Percentiles rank a stretch among this genome's conserved stretches.
Conservation (phyloP, 2,888 invertebrate genomes). For the Eupsilia transversa region DNA sequence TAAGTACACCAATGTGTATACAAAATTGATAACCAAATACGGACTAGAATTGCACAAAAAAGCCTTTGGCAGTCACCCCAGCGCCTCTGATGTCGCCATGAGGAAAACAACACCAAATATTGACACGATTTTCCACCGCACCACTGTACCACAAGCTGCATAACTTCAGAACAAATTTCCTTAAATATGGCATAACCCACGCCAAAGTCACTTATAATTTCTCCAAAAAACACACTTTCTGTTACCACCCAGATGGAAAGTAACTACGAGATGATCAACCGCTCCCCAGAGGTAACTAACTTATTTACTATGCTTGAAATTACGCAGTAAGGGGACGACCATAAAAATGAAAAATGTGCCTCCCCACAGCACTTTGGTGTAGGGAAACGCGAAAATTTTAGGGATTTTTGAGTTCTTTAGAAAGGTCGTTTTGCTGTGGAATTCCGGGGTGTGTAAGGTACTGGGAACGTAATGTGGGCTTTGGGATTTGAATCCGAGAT, state of each 20-base stretch:
- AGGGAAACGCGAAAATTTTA: conserved; percentile 4
- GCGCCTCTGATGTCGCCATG: not conserved
- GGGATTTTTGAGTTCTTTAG: conserved; percentile 33
- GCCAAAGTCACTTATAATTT: conserved; percentile 8
- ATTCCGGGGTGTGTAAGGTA: conserved; percentile 17
- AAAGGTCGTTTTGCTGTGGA: conserved; percentile 13
- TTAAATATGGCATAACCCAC: not conserved
- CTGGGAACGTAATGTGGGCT: conserved; percentile 11
- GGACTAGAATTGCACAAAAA: conserved; percentile 3
- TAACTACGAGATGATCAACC: conserved; percentile 47
- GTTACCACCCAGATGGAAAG: conserved; percentile 12
- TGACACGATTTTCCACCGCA: not conserved
- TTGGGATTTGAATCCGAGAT: conserved; percentile 42
- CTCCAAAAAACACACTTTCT: conserved; percentile 3
- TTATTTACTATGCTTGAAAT: conserved; percentile 64
- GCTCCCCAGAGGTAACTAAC: conserved; percentile 55
- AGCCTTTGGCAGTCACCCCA: not conserved
- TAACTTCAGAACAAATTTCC: not conserved
- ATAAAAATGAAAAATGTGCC: conserved; percentile 68
- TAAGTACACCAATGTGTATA: not conserved
- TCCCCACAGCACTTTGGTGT: conserved; percentile 35
- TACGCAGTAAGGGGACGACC: conserved; percentile 43
- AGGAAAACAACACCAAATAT: conserved; percentile 23
- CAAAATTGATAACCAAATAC: not conserved
- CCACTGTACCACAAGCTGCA: not conserved